Base-by-base conservation (phyloP, 2,797 vertebrate species). In the Hemibagrus guttatus region DNA sequence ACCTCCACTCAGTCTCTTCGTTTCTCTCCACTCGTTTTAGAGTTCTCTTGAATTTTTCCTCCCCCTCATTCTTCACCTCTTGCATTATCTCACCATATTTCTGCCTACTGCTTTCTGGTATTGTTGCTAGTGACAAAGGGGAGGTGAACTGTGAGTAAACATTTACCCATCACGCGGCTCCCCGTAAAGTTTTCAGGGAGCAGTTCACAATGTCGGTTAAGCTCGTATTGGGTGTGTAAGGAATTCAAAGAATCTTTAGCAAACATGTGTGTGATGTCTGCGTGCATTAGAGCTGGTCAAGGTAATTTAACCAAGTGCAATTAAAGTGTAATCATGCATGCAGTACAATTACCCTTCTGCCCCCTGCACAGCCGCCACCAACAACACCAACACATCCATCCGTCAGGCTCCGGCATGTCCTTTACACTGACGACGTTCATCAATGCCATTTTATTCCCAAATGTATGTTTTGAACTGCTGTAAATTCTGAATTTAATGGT, bases 241-340 rank as follows among this genome's bases (percentile, higher is more conserved):
- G 49, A 64, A 83, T 39, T 39, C 12, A 52, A 31, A 83, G 52
- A 72, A 81, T 1, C 31, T 39, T 79, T 23, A 39, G 31, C 19
- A 56, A 80, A 59, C 31, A 39, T 5, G 11, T 35, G 59, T 61
- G 59, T 35, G 85, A 63, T 14, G 56, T 83, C 49, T 79, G 72
- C 81, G 16, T 81, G 35, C 39, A 26, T 91, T 54, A 69, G 82
- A 71, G 82, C 35, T 90, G 87, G 84, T 68, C 66, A 75, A 69
- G 52, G 35, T 89, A 82, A 90, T 92, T 88, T 87, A 89, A 52
- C 52, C 78, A 86, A 58, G 31, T 0, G 12, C 31, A 59, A 87
- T 81, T 90, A 87, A 85, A 81, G 31, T 46, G 52, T 87, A 87
- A 69, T 85, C 71, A n/a, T 63, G 28, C 75, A 69, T 71, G 3